phyloP scores from a whole-genome alignment of 2,888 invertebrate species.

The Parnassius orleans region DNA sequence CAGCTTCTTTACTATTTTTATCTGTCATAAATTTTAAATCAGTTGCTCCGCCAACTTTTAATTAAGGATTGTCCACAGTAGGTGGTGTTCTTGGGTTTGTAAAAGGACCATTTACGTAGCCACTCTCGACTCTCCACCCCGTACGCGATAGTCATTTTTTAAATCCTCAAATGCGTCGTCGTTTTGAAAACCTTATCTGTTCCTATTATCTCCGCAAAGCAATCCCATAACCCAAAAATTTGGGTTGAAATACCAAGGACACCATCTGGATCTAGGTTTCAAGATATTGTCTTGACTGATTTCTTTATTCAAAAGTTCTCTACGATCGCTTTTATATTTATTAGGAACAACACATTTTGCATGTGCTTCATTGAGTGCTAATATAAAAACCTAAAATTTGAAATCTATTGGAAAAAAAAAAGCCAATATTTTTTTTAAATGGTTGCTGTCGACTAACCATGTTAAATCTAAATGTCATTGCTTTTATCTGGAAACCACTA shows the following conservation, averaged over 20 bases:
- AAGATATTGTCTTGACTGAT: neutral
- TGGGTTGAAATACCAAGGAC: slow-evolving; percentile 61
- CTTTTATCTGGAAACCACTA: too few relatives aligned
- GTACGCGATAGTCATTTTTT: slow-evolving; percentile 52
- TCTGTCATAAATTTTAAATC: neutral
- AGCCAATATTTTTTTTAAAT: too few relatives aligned
- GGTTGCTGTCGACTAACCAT: too few relatives aligned
- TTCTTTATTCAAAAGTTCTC: slow-evolving; percentile 3
- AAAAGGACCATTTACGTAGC: slow-evolving; percentile 54
- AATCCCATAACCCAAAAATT: slow-evolving; percentile 51
- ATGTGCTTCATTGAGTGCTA: slow-evolving; percentile 30
- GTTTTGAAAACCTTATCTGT: slow-evolving; percentile 42
- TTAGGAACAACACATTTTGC: slow-evolving; percentile 30
- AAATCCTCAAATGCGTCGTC: slow-evolving; percentile 36
- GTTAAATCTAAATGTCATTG: too few relatives aligned
- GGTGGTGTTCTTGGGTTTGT: slow-evolving; percentile 43
- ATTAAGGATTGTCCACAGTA: slow-evolving; percentile 23
- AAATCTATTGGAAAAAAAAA: too few relatives aligned
- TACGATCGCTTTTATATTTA: slow-evolving; percentile 16
- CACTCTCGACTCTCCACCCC: slow-evolving; percentile 63
- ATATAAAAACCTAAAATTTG: slow-evolving; percentile 41
- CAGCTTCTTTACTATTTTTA: slow-evolving; percentile 7
- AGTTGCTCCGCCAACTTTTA: slow-evolving; percentile 7
- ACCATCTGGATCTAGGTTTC: slow-evolving; percentile 39
- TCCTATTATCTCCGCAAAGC: slow-evolving; percentile 60